These are phyloP conservation scores for Coluber constrictor DNA, from an alignment of 2,797 vertebrate genomes.

Conservation along the genomic window DNA sequence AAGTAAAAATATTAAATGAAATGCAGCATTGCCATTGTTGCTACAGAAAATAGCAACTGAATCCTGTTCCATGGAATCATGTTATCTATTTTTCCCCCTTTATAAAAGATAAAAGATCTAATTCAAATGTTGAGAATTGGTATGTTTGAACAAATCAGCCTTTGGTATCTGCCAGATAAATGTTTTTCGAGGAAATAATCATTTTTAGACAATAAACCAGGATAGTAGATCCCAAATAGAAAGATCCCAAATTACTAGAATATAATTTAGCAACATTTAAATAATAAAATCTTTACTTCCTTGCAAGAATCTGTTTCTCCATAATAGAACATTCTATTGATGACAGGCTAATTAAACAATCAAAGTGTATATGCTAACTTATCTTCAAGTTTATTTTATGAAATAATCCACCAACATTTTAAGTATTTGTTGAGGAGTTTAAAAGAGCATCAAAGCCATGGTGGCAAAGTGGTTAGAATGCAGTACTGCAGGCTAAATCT, in stretches of 20 bases:
- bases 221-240: background rate
- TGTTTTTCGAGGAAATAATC: background rate
- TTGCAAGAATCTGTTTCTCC: background rate
- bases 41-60: background rate
- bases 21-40: background rate
- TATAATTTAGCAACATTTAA: background rate
- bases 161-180: background rate
- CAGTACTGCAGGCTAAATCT: background rate
- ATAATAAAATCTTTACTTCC: background rate
- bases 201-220: background rate
- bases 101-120: background rate
- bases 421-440: background rate
- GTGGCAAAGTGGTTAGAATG: background rate
- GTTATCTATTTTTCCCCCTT: background rate
- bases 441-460: background rate
- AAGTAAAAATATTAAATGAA: background rate
- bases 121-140: background rate
- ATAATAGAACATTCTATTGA: background rate
- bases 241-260: background rate
- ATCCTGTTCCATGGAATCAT: background rate
- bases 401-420: background rate
- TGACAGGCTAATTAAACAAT: background rate
- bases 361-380: background rate
- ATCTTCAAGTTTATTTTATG: background rate
- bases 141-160: background rate